These are phyloP conservation scores for Hylyphantes graminicola DNA, from an alignment of 1,140 invertebrate species.

Conservation along the genomic window DNA sequence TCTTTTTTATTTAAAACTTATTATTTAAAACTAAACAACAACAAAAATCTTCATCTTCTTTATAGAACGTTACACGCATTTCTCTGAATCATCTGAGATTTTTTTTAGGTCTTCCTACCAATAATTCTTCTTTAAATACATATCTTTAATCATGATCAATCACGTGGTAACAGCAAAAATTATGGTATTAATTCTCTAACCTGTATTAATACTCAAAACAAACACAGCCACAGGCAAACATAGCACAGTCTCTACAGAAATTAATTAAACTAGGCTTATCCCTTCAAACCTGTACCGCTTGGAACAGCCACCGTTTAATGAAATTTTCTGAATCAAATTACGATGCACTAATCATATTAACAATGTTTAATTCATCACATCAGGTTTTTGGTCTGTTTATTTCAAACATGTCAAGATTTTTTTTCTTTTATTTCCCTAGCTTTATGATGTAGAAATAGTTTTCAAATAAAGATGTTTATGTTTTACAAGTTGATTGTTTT, in stretches of 20 bases:
- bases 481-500: no score
- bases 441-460: no score
- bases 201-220: not conserved
- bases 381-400: not conserved
- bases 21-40: no score
- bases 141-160: no score
- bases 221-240: conserved; percentile 19
- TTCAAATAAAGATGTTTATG: no score
- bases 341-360: conserved; percentile 35
- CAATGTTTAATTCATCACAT: conserved; percentile 22
- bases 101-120: no score
- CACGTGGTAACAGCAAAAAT: not conserved
- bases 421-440: no score
- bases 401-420: not conserved
- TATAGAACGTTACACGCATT: no score
- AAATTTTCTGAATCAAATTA: conserved; percentile 47
- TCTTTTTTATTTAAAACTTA: no score
- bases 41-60: no score
- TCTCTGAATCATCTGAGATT: no score
- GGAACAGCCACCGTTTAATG: conserved; percentile 20
- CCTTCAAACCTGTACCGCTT: not conserved
- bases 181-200: conserved; percentile 16
- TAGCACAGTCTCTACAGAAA: conserved; percentile 32
- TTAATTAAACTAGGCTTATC: conserved; percentile 32
- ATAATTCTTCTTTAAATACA: no score